A percentile compares a stretch with the other conserved stretches of the same genome.
phyloP scores from a whole-genome alignment of 23 tunicate species.

The Halocynthia roretzi region DNA sequence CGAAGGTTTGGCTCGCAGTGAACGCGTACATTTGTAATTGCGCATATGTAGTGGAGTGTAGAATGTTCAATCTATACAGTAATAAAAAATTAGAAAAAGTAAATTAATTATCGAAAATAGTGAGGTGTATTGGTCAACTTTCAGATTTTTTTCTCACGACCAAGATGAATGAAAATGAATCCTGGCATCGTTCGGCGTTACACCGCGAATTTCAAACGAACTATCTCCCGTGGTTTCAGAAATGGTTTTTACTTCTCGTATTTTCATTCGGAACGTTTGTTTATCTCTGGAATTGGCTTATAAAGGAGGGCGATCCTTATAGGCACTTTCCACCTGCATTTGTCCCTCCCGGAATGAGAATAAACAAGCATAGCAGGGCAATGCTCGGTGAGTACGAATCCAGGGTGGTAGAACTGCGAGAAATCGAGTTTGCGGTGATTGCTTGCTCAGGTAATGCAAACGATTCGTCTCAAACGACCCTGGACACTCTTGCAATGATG shows the following conservation, averaged over 20 bases:
- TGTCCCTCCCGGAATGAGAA: slow-evolving; percentile 9
- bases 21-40: too few species aligned
- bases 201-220: neutral
- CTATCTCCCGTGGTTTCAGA: slow-evolving; percentile 28
- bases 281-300: slow-evolving; percentile 47
- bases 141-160: too few species aligned
- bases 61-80: too few species aligned
- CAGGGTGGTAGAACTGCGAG: slow-evolving; percentile 28
- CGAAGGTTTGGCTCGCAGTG: too few species aligned
- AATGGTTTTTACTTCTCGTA: slow-evolving; percentile 33
- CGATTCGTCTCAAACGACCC: neutral
- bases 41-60: too few species aligned
- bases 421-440: slow-evolving; percentile 51
- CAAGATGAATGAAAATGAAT: too few species aligned
- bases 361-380: neutral
- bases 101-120: too few species aligned
- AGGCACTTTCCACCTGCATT: slow-evolving; percentile 23
- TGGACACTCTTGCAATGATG: slow-evolving; percentile 42
- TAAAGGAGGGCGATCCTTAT: slow-evolving; percentile 8
- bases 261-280: slow-evolving; percentile 15
- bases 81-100: too few species aligned
- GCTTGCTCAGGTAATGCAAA: slow-evolving; percentile 23
- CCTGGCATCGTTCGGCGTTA: too few species aligned
- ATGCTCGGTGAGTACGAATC: slow-evolving; percentile 32
- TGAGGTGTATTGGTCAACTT: too few species aligned